These are phyloP conservation scores for Macquaria australasica DNA, from an alignment of 2,113 vertebrate species.

Conservation along the genomic window DNA sequence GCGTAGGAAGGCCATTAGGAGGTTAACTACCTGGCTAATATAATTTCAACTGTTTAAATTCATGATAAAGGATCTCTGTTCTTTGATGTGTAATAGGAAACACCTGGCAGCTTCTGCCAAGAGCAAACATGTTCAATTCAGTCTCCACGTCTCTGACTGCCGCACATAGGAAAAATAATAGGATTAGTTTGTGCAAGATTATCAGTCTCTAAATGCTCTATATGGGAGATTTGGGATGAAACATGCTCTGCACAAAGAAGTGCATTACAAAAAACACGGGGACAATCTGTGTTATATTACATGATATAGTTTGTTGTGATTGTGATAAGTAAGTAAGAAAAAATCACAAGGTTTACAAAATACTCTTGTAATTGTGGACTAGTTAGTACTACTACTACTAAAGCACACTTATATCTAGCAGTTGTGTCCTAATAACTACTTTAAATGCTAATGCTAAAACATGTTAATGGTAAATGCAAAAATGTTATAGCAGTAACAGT, in stretches of 20 bases:
- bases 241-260: neutral
- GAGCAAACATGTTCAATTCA: slow-evolving; percentile 51
- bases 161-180: neutral
- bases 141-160: slow-evolving; percentile 9
- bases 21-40: slow-evolving; percentile 59
- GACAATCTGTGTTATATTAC: neutral
- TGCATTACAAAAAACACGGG: too few species aligned
- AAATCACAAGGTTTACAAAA: neutral
- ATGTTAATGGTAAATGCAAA: neutral
- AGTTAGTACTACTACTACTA: neutral
- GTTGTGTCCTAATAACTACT: neutral
- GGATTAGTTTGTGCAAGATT: neutral
- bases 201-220: neutral
- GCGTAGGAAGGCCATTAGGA: slow-evolving; percentile 39
- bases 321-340: too few species aligned
- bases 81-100: slow-evolving; percentile 72
- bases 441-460: neutral
- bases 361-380: neutral
- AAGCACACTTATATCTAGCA: neutral
- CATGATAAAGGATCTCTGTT: slow-evolving; percentile 47
- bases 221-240: neutral
- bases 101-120: slow-evolving; percentile 64
- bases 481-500: neutral
- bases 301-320: neutral
- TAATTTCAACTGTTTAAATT: slow-evolving; percentile 58